Evolutionary conservation across 2,888 invertebrate genomes (phyloP).

Genomic region (Patella caerulea): DNA sequence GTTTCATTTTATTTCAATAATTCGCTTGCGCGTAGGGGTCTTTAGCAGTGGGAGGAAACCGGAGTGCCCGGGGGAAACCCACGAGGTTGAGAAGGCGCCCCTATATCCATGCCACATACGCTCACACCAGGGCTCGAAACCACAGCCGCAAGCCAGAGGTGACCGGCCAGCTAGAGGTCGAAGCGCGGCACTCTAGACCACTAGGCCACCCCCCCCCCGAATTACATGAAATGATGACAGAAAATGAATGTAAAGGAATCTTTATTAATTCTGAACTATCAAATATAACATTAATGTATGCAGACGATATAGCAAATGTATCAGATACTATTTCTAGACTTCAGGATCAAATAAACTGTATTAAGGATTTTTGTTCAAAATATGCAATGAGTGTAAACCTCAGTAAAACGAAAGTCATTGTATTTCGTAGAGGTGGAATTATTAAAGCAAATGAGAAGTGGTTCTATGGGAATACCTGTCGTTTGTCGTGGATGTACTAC

Average conservation of each 20-base stretch:
- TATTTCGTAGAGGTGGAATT: slow-evolving; percentile 24
- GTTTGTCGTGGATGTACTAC: too few relatives aligned
- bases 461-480: slow-evolving; percentile 9
- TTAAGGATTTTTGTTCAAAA: slow-evolving; percentile 4
- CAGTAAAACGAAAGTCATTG: slow-evolving; percentile 23
- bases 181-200: too few relatives aligned
- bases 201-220: too few relatives aligned
- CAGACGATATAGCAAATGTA: slow-evolving; percentile 19
- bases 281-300: slow-evolving; percentile 20
- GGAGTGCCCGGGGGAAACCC: too few relatives aligned
- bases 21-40: too few relatives aligned
- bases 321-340: slow-evolving; percentile 16
- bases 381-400: slow-evolving; percentile 12
- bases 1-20: too few relatives aligned
- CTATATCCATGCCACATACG: too few relatives aligned
- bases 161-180: too few relatives aligned
- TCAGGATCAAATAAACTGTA: slow-evolving; percentile 13
- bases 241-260: slow-evolving; percentile 10
- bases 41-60: too few relatives aligned
- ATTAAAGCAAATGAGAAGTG: slow-evolving; percentile 26
- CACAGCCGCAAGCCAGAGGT: too few relatives aligned
- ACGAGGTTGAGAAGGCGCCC: too few relatives aligned
- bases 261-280: slow-evolving; percentile 15
- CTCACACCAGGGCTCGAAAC: too few relatives aligned
- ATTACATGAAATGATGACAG: slow-evolving; percentile 8